Evolutionary conservation across 2,888 invertebrate species (phyloP), one percentile per base, ranked within the genome.

Genomic region (Harpalus rufipes): DNA sequence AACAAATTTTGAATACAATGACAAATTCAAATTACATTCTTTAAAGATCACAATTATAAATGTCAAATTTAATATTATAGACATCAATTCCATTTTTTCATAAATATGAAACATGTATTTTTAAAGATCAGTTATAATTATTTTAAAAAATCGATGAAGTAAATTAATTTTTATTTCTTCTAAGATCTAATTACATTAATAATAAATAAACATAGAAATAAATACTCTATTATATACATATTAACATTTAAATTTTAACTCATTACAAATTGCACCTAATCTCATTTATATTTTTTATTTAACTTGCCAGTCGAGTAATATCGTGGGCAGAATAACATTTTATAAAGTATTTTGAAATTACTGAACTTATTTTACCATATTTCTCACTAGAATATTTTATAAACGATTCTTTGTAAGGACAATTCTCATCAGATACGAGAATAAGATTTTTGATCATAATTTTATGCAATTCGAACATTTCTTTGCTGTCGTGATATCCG

Each of bases 321-420:
- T 74, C 44, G 1, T 41, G 14, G 10, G 10, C 18, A 44, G 41
- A 14, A 16, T 74, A 74, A 18, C 72, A 74, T 18, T 18, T 44
- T 8, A 0, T 16, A 44, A 74, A 74, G 14, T 44, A 16, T 18
- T 74, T 14, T 8, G 51, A 44, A 74, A 74, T 41, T 16, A 74
- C 10, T 10, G 18, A 1, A 74, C 83, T 83, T 65, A 83, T 41
- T 59, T 59, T 74, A 39, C 59, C 74, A 44, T 83, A 83, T 83
- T 76, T 83, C n/a, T 83, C 83, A 4, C 58, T 76, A 12, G 83
- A 12, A 61, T 83, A 83, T 76, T 83, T 83, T 1, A n/a, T 12
- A 12, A 58, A 83, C 7, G 61, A 25, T 18, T 83, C 83, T 39
- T 59, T 72, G 12, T 58, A 83, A 12, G 56, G 41, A 39, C 41